Evolutionary conservation across 2,888 invertebrate species (phyloP).

Genomic region (Julus scanicus): DNA sequence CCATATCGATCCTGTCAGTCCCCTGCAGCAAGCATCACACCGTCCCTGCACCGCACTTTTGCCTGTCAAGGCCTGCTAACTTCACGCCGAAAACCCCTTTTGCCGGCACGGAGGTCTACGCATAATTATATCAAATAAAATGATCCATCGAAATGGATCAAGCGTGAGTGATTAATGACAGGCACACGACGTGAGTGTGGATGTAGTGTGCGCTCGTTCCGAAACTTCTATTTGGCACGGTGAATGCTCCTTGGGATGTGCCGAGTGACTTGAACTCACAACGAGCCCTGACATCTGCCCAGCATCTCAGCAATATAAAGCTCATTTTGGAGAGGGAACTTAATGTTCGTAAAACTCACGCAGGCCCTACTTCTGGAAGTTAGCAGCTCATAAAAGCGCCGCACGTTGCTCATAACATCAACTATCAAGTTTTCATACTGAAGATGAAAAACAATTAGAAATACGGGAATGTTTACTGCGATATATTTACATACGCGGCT

Average conservation of each 20-base stretch:
- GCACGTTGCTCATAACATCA: constrained; percentile 8
- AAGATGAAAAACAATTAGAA: neutral
- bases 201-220: neutral
- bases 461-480: too few species aligned
- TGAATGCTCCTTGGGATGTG: neutral
- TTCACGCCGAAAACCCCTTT: neutral
- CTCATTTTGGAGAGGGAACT: constrained; percentile 5
- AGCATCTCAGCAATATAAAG: neutral
- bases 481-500: too few species aligned
- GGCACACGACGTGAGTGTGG: constrained; percentile 25
- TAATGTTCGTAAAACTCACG: neutral
- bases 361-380: neutral
- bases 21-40: constrained; percentile 13
- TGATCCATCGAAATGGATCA: constrained; percentile 43
- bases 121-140: constrained; percentile 45
- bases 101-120: constrained; percentile 10
- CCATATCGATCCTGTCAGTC: neutral
- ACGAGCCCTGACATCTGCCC: constrained; percentile 23
- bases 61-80: neutral
- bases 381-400: constrained; percentile 25
- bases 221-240: constrained; percentile 19
- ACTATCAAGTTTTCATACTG: neutral
- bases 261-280: neutral
- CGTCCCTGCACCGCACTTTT: neutral
- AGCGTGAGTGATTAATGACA: constrained; percentile 45